Percentiles rank a stretch among this genome's conserved stretches.
phyloP scores from a whole-genome alignment of 2,113 vertebrate genomes.

The Callaeas wilsoni region DNA sequence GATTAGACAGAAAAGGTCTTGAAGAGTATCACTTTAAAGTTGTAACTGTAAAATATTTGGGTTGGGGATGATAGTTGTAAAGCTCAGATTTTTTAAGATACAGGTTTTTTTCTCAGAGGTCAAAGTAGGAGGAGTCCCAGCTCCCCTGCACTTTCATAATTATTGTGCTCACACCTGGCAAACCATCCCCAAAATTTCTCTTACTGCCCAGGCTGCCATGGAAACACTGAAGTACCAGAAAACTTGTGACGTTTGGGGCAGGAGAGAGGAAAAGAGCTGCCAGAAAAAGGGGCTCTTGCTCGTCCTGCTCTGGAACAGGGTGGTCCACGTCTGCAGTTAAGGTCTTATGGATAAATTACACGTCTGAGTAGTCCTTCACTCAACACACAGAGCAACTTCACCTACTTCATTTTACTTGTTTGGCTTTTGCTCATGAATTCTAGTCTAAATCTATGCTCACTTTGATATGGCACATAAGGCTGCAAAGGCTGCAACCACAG shows the following conservation, averaged over 20 bases:
- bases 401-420: background rate
- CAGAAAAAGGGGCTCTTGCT: background rate
- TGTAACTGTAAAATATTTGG: background rate
- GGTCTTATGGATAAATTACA: background rate
- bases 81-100: background rate
- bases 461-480: background rate
- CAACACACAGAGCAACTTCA: background rate
- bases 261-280: background rate
- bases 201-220: background rate
- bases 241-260: background rate
- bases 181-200: background rate
- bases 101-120: background rate
- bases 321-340: background rate
- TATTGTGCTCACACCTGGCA: background rate
- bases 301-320: background rate
- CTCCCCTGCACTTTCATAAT: background rate
- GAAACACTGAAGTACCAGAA: background rate
- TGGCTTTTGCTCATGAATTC: background rate
- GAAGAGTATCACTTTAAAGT: background rate
- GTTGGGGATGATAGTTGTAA: fast-evolving
- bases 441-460: background rate
- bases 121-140: background rate
- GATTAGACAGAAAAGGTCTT: background rate
- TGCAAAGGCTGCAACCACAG: background rate
- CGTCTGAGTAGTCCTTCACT: background rate